Base-by-base conservation (phyloP, 2,113 vertebrate genomes). In the Lycaon pictus region DNA sequence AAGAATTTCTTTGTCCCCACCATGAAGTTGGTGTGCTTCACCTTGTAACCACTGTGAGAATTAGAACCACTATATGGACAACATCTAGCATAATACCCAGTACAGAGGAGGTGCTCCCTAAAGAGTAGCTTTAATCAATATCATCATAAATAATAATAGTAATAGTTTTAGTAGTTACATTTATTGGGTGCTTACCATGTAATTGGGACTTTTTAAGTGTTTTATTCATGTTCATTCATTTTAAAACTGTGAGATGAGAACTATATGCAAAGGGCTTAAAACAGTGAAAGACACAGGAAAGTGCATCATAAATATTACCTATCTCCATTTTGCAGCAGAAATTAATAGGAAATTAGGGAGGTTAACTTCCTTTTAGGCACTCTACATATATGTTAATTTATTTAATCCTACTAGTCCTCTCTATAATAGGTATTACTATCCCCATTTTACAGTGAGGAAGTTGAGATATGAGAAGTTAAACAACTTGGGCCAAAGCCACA, bases 241-340 rank as follows among this genome's bases (percentile, higher is more conserved):
- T 92, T 77, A 80, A 80, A 91, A 91, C 17, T 71, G 2, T n/a
- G 22, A 63, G 25, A n/a, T 92, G 29, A 94, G 27, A 94, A 60
- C 63, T 94, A 2, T 55, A 19, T 76, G 9, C 63, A 62, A 48
- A 91, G 43, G 72, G 43, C 74, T 86, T 90, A 35, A 62, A 87
- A 87, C 53, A 71, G n/a, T 60, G 29, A 13, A 32, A 83, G 60
- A 29, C 55, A 71, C 16, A 43, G 63, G 11, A 58, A 76, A 74
- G 10, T 62, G 0, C 58, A 48, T 93, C 62, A 29, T 56, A 74
- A 93, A 12, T 82, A 82, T 37, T 90, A 58, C 19, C 60, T 82
- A 62, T 60, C 25, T 55, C 63, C 13, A 4, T 85, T 92, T 92
- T 90, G 83, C 11, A 82, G 29, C 32, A 82, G 63, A 94, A 96